These are phyloP conservation scores for Endotricha flammealis DNA, from an alignment of 2,888 invertebrate species.

Conservation along the genomic window DNA sequence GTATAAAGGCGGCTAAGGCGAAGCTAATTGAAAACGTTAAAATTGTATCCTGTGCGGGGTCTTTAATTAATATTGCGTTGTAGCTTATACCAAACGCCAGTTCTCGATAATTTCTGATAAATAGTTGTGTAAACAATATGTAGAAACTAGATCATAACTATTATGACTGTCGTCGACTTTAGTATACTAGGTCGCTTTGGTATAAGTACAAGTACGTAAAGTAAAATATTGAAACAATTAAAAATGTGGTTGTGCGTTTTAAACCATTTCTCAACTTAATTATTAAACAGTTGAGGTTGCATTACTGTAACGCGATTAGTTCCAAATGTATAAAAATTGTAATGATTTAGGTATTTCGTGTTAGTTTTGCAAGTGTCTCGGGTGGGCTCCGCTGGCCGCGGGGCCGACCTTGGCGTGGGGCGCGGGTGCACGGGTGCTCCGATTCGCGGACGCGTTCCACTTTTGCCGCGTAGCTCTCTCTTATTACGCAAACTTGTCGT, in stretches of 20 bases:
- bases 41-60: not conserved
- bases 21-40: slow-evolving; percentile 10
- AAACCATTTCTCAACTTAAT: too few relatives aligned
- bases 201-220: too few relatives aligned
- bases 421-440: slow-evolving; percentile 44
- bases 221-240: too few relatives aligned
- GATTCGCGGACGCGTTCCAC: slow-evolving; percentile 72
- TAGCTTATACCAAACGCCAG: not conserved
- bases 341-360: not conserved
- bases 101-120: not conserved
- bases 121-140: too few relatives aligned
- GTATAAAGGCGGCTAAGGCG: not conserved
- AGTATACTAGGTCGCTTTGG: too few relatives aligned
- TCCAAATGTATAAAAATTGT: not conserved
- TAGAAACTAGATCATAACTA: too few relatives aligned
- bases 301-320: too few relatives aligned
- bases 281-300: too few relatives aligned
- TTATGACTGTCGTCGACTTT: too few relatives aligned
- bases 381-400: slow-evolving; percentile 20
- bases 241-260: too few relatives aligned
- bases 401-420: slow-evolving; percentile 63
- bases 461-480: slow-evolving; percentile 68
- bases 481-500: slow-evolving; percentile 75
- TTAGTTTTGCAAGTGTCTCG: not conserved
- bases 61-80: not conserved